Conservation (phyloP, 2,113 vertebrate species). For the Myotis brandtii region DNA sequence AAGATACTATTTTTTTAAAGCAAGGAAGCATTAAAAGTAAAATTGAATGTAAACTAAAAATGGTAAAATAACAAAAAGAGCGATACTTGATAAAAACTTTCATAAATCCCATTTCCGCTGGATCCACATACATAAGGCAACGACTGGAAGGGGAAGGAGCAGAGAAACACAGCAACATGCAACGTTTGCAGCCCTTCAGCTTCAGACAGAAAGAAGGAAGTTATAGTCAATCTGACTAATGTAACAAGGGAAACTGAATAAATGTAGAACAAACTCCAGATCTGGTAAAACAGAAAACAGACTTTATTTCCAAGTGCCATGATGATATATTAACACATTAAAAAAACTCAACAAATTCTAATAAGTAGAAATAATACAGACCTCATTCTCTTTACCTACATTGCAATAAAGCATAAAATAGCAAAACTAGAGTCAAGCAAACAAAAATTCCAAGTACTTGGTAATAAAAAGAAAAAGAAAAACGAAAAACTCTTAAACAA, state of each 20-base stretch:
- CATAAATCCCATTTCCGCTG: background rate
- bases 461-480: background rate
- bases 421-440: constrained; percentile 54
- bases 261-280: constrained; percentile 42
- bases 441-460: constrained; percentile 51
- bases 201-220: background rate
- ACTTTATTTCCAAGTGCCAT: background rate
- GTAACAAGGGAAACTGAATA: background rate
- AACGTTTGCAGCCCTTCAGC: background rate
- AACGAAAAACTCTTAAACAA: background rate
- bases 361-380: constrained; percentile 47
- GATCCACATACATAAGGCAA: background rate
- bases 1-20: background rate
- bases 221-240: background rate
- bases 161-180: background rate
- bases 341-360: constrained; percentile 49
- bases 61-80: background rate
- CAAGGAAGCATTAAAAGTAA: background rate
- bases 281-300: constrained; percentile 12
- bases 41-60: background rate
- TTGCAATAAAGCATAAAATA: constrained; percentile 30
- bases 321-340: constrained; percentile 43
- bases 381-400: background rate
- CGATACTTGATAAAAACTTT: background rate
- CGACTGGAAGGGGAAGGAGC: background rate